Evolutionary conservation across 2,888 invertebrate genomes (phyloP).

Genomic region (Xestia c-nigrum): DNA sequence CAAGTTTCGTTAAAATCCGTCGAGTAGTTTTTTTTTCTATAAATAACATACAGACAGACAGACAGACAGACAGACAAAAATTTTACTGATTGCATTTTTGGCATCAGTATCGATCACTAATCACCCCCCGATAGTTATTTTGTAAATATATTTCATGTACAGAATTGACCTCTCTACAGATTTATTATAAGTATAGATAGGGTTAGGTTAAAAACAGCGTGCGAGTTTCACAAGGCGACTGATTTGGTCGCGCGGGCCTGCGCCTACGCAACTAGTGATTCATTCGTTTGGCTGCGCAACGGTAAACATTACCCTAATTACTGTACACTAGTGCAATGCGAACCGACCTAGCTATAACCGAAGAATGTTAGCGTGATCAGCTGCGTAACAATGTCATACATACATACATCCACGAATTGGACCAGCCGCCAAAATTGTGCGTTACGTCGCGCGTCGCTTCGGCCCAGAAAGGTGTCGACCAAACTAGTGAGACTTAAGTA

Average conservation of each 20-base stretch:
- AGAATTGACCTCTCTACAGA: no score
- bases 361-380: constrained; percentile 58
- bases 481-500: constrained; percentile 4
- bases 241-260: constrained; percentile 81
- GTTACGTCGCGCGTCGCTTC: constrained; percentile 6
- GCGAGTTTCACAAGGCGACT: constrained; percentile 79
- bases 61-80: no score
- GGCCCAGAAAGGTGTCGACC: constrained; percentile 22
- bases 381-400: constrained; percentile 52
- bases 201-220: constrained; percentile 78
- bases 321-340: constrained; percentile 75
- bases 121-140: no score
- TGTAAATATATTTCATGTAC: no score
- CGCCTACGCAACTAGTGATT: constrained; percentile 87
- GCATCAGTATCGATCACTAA: no score
- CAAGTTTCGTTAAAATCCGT: no score
- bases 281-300: constrained; percentile 85
- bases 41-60: no score
- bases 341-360: constrained; percentile 66
- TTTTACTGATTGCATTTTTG: no score
- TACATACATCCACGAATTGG: constrained; percentile 28
- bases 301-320: constrained; percentile 88
- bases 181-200: no score
- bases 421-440: constrained; percentile 30
- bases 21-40: no score